Evolutionary conservation across 2,888 invertebrate genomes (phyloP).

Genomic region (Boloria selene): DNA sequence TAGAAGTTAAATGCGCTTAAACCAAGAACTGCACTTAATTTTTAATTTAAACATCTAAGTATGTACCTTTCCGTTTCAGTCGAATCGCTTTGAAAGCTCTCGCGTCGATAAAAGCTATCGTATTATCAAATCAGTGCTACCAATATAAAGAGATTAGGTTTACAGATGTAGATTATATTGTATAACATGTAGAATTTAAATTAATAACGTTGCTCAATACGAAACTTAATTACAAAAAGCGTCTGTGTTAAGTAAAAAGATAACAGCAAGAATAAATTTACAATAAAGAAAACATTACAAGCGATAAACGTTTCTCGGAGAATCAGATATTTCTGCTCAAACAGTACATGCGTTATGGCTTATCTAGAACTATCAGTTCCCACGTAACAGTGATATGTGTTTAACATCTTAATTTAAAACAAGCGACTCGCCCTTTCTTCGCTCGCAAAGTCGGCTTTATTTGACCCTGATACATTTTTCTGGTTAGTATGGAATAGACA

Average conservation of each 20-base stretch:
- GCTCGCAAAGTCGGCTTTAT: no score
- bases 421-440: no score
- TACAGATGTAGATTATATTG: not conserved
- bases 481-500: no score
- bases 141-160: not conserved
- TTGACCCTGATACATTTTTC: no score
- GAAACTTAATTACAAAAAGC: not conserved
- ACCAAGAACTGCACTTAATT: not conserved
- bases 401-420: no score
- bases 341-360: no score
- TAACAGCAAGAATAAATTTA: constrained; percentile 2
- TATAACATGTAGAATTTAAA: not conserved
- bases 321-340: not conserved
- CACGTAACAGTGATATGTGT: no score
- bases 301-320: constrained; percentile 1
- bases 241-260: not conserved
- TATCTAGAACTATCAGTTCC: no score
- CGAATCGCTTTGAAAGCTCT: constrained; percentile 20
- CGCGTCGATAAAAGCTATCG: constrained; percentile 12
- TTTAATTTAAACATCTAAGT: not conserved
- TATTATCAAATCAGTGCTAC: not conserved
- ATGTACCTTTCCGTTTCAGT: constrained; percentile 9
- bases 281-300: constrained; percentile 9
- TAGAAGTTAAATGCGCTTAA: not conserved
- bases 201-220: constrained; percentile 2